Percentiles rank a stretch among this genome's conserved stretches.
Conservation (phyloP, 2,888 invertebrate genomes). For the Conchocele bisecta region DNA sequence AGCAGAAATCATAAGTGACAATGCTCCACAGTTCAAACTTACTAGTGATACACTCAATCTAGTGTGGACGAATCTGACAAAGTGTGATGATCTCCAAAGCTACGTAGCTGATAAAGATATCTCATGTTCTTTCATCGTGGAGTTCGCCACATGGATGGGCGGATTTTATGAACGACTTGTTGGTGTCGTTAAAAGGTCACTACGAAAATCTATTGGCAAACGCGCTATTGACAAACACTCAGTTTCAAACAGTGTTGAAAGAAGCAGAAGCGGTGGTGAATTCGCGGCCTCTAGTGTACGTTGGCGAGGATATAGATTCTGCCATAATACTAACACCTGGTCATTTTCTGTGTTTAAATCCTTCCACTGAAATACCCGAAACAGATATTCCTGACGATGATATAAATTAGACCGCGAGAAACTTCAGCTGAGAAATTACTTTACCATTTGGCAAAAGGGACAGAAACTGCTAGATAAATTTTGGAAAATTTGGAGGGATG, state of each 20-base stretch:
- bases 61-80: neutral
- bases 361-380: no score
- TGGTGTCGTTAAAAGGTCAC: slow-evolving; percentile 10
- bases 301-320: no score
- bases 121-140: slow-evolving; percentile 11
- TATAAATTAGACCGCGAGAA: no score
- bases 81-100: neutral
- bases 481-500: slow-evolving; percentile 4
- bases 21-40: slow-evolving; percentile 2
- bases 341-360: no score
- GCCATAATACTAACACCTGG: no score
- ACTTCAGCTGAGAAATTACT: no score
- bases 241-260: neutral
- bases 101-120: slow-evolving; percentile 2
- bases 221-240: neutral
- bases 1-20: neutral
- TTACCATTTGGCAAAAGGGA: slow-evolving; percentile 31
- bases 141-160: slow-evolving; percentile 7
- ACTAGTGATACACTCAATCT: neutral
- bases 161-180: slow-evolving; percentile 8
- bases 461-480: slow-evolving; percentile 7
- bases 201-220: slow-evolving; percentile 1
- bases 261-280: slow-evolving; percentile 2
- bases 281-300: no score
- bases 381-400: no score